Conservation (phyloP, 1,140 invertebrate genomes). For the Tetranychus cinnabarinus region DNA sequence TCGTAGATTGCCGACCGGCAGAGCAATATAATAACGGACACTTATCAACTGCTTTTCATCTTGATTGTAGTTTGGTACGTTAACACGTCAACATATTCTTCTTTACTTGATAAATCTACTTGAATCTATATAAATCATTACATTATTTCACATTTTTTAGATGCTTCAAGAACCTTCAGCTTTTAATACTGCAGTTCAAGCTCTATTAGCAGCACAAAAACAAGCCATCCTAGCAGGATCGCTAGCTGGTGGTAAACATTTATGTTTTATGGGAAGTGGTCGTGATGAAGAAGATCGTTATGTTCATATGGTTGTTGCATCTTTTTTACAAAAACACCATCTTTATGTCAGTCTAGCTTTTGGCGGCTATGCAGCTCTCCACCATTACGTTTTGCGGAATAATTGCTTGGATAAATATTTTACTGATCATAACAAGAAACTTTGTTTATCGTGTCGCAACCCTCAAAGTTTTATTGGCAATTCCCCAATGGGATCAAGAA, state of each 20-base stretch:
- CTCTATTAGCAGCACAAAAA: constrained; percentile 61
- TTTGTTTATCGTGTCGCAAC: constrained; percentile 14
- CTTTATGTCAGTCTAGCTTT: constrained; percentile 73
- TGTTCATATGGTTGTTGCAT: constrained; percentile 92
- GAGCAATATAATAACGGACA: constrained; percentile 93
- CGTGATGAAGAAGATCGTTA: constrained; percentile 84
- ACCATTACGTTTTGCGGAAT: constrained; percentile 16
- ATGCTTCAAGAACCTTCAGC: constrained; percentile 87
- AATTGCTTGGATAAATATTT: constrained; percentile 13
- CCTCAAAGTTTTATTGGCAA: neutral
- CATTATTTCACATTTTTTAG: constrained; percentile 17
- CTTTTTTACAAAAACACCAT: constrained; percentile 80
- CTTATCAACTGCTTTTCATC: constrained; percentile 84
- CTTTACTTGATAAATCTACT: neutral
- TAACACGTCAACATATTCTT: too few relatives aligned
- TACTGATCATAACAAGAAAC: constrained; percentile 17
- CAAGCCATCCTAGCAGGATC: constrained; percentile 68
- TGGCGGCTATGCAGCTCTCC: constrained; percentile 51
- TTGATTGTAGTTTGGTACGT: constrained; percentile 71
- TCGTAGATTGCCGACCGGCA: constrained; percentile 84
- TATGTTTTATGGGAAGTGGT: constrained; percentile 90
- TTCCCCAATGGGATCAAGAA: neutral
- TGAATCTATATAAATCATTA: constrained; percentile 3
- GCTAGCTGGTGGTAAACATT: constrained; percentile 73
- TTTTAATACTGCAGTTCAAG: constrained; percentile 82